phyloP scores from a whole-genome alignment of 2,113 vertebrate species.

The Cyphomyrus plagiostoma region DNA sequence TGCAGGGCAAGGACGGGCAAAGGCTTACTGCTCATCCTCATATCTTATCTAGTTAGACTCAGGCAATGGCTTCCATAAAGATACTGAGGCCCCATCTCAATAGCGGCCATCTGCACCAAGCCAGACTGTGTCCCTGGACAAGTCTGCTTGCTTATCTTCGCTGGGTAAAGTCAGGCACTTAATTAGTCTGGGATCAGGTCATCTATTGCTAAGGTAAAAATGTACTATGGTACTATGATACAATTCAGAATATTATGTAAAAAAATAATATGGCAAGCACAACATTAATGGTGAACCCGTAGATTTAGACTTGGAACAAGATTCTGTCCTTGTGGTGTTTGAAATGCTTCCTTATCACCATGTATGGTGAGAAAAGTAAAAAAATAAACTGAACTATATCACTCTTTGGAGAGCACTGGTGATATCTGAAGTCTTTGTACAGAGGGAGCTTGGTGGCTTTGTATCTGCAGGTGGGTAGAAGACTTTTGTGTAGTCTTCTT shows the following conservation, averaged over 20 bases:
- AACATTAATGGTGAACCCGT: neutral
- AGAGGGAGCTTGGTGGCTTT: neutral
- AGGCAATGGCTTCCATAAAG: constrained; percentile 30
- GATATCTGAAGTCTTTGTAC: neutral
- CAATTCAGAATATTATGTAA: neutral
- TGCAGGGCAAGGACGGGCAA: neutral
- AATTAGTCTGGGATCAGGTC: neutral
- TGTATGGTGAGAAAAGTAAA: neutral
- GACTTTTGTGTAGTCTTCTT: neutral
- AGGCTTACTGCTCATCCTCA: constrained; percentile 19
- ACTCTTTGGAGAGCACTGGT: neutral
- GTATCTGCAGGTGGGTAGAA: neutral
- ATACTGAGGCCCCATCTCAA: constrained; percentile 34
- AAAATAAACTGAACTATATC: neutral
- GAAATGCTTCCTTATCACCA: neutral
- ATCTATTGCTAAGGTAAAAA: neutral
- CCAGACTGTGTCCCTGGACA: neutral
- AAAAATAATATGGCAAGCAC: neutral
- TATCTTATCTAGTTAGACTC: constrained; percentile 32
- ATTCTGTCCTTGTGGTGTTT: neutral
- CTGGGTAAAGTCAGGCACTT: neutral
- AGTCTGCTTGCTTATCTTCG: neutral
- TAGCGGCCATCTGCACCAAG: neutral
- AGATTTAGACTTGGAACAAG: neutral
- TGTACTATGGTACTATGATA: too few species aligned